These are phyloP conservation scores for Orgyia antiqua DNA, from an alignment of 2,888 invertebrate genomes.

Conservation along the genomic window DNA sequence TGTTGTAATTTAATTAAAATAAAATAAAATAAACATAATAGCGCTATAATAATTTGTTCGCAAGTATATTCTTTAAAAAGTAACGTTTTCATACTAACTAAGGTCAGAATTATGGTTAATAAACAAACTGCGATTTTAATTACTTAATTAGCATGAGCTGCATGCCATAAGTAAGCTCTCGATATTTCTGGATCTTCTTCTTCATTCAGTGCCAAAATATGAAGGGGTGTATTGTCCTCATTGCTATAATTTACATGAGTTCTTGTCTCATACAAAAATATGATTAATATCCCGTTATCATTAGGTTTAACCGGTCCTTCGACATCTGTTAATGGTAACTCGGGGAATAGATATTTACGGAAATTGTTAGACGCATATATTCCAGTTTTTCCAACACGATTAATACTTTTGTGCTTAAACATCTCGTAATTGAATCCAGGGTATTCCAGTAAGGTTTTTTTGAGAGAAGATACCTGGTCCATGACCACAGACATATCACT, in stretches of 20 bases:
- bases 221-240: not conserved
- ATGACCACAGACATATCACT: constrained; percentile 1
- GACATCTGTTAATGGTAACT: not conserved
- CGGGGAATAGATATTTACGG: constrained; percentile 1
- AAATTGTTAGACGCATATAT: constrained; percentile 3
- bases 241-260: not conserved
- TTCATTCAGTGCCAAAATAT: not conserved
- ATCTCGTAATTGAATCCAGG: constrained; percentile 1
- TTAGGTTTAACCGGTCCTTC: not conserved
- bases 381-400: not conserved
- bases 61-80: too few relatives aligned
- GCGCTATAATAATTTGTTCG: too few relatives aligned
- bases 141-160: too few relatives aligned
- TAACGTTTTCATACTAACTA: too few relatives aligned
- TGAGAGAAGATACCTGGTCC: not conserved
- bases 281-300: constrained; percentile 1
- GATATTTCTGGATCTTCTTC: not conserved
- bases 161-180: too few relatives aligned
- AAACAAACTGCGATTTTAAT: too few relatives aligned
- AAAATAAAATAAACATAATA: too few relatives aligned
- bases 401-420: not conserved
- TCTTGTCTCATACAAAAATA: not conserved
- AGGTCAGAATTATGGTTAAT: too few relatives aligned
- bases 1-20: too few relatives aligned
- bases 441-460: not conserved